Evolutionary conservation across 2,113 vertebrate species (phyloP), one percentile per base, ranked within the genome.

Genomic region (Chionodraco myersi): DNA sequence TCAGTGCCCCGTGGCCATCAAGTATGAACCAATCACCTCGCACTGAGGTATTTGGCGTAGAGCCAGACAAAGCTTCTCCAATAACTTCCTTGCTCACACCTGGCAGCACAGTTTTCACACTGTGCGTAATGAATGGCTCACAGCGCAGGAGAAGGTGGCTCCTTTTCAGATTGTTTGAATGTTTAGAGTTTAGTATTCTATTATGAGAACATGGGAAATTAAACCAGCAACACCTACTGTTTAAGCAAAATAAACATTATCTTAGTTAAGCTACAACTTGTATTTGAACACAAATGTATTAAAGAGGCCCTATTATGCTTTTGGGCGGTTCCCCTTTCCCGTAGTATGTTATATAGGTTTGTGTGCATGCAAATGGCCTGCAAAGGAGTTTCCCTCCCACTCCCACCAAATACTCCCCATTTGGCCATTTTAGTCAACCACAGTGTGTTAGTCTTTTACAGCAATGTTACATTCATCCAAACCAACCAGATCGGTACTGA

Each of bases 21-120:
- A 78, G 56, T 79, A 75, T 52, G 21, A 87, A 61, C 64, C 56
- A 56, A 72, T 86, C 80, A 67, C 58, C 57, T 72, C 75, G 70
- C 64, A 68, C 79, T 13, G 57, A 71, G 56, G 56, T 81, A 75
- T 79, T 77, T 70, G 69, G 66, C 47, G 34, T 30, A 0, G 11
- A 60, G 80, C 77, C 86, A 81, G 72, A 45, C 67, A 85, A 79
- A 30, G 72, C 62, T 69, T 18, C 49, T 78, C 53, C 75, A 23
- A 44, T 67, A 86, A 78, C 71, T 64, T 63, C 66, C 86, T 72
- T 72, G 58, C 66, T 23, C 52, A 80, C 73, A 83, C 73, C 75
- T 68, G 83, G 65, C 74, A 66, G 10, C 72, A 53, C 64, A 58
- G 74, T 75, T 65, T 81, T 47, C 71, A 79, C 77, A 72, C 53